Percentiles rank a stretch among this genome's conserved stretches.
Conservation (phyloP, 2,797 vertebrate species). For the Chaenodraco wilsoni region DNA sequence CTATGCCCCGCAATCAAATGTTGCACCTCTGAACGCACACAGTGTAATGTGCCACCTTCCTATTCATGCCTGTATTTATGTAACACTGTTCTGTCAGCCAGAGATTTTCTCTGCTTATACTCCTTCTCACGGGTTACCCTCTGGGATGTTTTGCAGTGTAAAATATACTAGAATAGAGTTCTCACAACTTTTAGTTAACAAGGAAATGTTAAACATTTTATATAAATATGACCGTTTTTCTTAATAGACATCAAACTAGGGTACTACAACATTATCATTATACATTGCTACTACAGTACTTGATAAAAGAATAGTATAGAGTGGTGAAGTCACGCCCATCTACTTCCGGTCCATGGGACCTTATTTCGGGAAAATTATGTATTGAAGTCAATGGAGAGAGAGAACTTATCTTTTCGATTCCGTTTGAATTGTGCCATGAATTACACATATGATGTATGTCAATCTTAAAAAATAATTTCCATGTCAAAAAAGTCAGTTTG, state of each 20-base stretch:
- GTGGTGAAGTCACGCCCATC: too few relatives aligned
- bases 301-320: not conserved
- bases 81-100: conserved; percentile 44
- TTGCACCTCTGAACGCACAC: conserved; percentile 48
- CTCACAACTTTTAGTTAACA: conserved; percentile 3
- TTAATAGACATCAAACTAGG: not conserved
- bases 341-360: too few relatives aligned
- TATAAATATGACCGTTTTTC: not conserved
- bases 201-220: not conserved
- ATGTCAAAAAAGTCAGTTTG: too few relatives aligned
- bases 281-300: not conserved
- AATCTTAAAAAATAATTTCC: too few relatives aligned
- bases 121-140: conserved; percentile 25
- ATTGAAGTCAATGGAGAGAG: too few relatives aligned
- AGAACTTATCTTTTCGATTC: too few relatives aligned
- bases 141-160: conserved; percentile 9
- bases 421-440: too few relatives aligned
- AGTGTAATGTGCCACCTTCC: conserved; percentile 39
- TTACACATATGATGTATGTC: too few relatives aligned
- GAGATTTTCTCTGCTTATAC: conserved; percentile 16
- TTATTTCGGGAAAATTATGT: too few relatives aligned
- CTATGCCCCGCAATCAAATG: conserved; percentile 70
- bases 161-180: not conserved
- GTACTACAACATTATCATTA: not conserved
- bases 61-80: conserved; percentile 62